Percentiles rank a stretch among this genome's conserved stretches.
phyloP scores from a whole-genome alignment of 2,888 invertebrate species.

The Taenaris catops region DNA sequence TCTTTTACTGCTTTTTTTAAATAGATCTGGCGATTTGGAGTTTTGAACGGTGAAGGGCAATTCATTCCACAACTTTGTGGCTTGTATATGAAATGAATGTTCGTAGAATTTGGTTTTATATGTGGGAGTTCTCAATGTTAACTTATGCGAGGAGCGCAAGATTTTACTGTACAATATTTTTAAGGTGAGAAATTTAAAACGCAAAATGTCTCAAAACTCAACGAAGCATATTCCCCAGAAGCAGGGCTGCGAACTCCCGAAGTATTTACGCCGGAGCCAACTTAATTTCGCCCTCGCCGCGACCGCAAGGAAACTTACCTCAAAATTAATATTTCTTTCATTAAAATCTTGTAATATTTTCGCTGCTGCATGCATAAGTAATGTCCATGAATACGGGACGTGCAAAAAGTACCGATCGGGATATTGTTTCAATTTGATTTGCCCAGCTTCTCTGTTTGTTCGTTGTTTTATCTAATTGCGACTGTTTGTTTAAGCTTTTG shows the following conservation, averaged over 20 bases:
- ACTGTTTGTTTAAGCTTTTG: constrained; percentile 34
- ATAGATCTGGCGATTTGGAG: too few relatives aligned
- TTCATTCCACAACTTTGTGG: too few relatives aligned
- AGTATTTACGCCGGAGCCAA: constrained; percentile 38
- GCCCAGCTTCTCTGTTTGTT: constrained; percentile 17
- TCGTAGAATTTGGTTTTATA: too few relatives aligned
- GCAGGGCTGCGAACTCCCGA: constrained; percentile 21
- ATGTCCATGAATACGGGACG: constrained; percentile 74
- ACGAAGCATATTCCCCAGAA: constrained; percentile 34
- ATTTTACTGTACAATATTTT: too few relatives aligned
- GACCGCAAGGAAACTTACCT: constrained; percentile 73
- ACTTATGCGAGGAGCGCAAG: too few relatives aligned
- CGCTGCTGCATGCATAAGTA: constrained; percentile 81
- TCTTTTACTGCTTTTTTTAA: too few relatives aligned
- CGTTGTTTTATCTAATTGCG: constrained; percentile 33
- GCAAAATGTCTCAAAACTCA: constrained; percentile 29
- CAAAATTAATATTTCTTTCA: constrained; percentile 81
- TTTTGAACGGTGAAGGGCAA: too few relatives aligned
- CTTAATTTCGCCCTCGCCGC: constrained; percentile 58
- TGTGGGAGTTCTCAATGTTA: too few relatives aligned
- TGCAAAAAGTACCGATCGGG: constrained; percentile 45
- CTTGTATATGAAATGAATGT: too few relatives aligned
- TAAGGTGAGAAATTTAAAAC: constrained; percentile 11
- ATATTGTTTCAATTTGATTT: constrained; percentile 30
- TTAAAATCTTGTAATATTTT: constrained; percentile 81